A percentile compares a stretch with the other conserved stretches of the same genome.
These are phyloP conservation scores for Eulemur mongoz DNA, from an alignment of 2,797 vertebrate genomes.

Conservation along the genomic window DNA sequence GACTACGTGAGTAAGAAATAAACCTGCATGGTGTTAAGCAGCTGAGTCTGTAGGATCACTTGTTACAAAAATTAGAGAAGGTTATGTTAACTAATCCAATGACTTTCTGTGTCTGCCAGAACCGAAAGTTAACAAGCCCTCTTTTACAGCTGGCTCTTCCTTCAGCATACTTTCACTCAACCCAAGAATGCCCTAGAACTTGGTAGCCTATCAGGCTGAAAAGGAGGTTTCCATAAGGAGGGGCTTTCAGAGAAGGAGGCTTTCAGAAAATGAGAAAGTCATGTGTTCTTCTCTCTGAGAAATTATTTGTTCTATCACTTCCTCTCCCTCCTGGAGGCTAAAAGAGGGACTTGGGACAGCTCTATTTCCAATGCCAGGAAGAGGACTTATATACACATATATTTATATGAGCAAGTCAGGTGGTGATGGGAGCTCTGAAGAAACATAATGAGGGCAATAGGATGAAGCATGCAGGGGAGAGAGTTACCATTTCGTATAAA, in stretches of 20 bases:
- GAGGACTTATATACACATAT: background rate
- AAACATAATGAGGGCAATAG: background rate
- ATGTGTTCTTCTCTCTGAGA: background rate
- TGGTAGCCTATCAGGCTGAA: background rate
- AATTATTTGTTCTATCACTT: background rate
- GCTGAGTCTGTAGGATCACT: background rate
- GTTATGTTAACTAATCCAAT: background rate
- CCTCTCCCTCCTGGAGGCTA: background rate
- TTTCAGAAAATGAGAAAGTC: background rate
- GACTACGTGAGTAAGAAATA: background rate
- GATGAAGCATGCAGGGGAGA: background rate
- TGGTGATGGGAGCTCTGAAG: background rate
- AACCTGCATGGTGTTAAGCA: background rate
- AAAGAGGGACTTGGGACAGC: background rate
- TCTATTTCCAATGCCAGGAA: background rate
- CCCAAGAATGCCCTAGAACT: background rate
- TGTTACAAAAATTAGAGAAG: background rate
- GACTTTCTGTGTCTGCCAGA: background rate
- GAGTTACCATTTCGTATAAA: background rate
- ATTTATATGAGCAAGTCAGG: background rate
- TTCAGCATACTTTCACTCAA: background rate
- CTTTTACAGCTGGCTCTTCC: background rate
- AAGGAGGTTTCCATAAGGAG: background rate
- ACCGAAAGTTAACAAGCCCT: background rate
- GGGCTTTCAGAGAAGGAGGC: background rate